Percentiles rank a stretch among this genome's conserved stretches.
Conservation (phyloP, 2,113 vertebrate species). For the Gallinago jamesoni region DNA sequence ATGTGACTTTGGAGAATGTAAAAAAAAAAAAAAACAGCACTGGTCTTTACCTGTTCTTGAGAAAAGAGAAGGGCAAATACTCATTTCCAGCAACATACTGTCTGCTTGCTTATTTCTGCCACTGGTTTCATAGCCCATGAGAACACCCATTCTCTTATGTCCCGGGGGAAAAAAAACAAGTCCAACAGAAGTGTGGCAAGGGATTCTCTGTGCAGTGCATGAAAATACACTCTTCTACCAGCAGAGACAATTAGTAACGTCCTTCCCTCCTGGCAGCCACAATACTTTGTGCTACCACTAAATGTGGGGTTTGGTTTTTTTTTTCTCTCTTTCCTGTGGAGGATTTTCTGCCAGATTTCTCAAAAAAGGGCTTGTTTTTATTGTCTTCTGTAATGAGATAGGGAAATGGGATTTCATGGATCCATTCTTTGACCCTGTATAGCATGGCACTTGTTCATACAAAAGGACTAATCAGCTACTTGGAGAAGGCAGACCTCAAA, state of each 20-base stretch:
- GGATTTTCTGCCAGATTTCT: slow-evolving; percentile 2
- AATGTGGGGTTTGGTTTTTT: neutral
- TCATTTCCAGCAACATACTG: neutral
- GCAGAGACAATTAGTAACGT: neutral
- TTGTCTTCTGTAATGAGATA: neutral
- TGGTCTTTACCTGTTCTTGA: neutral
- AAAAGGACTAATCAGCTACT: neutral
- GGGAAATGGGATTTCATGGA: slow-evolving; percentile 22
- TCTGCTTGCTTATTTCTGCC: neutral
- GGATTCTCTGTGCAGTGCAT: neutral
- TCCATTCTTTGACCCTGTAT: neutral
- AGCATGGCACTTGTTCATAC: neutral
- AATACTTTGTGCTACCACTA: neutral
- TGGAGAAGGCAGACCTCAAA: neutral
- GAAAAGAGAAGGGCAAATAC: neutral
- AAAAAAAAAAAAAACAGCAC: neutral
- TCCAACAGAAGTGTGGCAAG: neutral
- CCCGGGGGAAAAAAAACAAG: neutral
- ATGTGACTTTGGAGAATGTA: neutral
- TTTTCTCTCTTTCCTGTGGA: neutral
- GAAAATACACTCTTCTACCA: neutral
- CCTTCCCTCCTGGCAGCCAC: neutral
- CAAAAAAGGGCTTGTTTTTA: neutral
- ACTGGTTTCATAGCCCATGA: neutral
- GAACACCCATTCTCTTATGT: neutral